Conservation (phyloP, 2,113 vertebrate species). For the Gymnogyps californianus region DNA sequence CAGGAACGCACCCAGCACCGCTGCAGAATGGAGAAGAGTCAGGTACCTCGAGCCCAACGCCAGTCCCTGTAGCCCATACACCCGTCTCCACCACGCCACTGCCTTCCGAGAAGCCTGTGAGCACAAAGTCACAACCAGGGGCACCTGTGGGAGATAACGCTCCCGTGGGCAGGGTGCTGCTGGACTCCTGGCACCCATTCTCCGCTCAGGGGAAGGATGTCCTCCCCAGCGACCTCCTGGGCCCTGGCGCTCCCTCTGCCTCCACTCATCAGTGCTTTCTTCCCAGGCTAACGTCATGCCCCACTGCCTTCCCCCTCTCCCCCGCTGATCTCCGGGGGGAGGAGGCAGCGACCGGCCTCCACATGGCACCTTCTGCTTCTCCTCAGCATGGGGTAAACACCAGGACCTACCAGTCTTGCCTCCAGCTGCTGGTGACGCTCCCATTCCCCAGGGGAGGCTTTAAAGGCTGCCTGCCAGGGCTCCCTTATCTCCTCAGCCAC, state of each 20-base stretch:
- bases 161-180: rapidly evolving
- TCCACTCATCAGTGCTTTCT: neutral
- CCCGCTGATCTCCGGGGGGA: neutral
- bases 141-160: rapidly evolving
- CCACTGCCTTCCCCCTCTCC: neutral
- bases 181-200: neutral
- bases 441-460: neutral
- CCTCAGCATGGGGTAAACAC: neutral
- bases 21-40: neutral
- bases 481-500: neutral
- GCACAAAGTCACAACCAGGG: neutral
- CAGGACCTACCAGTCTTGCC: neutral
- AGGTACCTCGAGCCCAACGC: neutral
- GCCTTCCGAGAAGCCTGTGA: neutral
- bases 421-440: neutral
- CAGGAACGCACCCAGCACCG: neutral
- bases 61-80: neutral
- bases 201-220: neutral
- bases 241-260: neutral
- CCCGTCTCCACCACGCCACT: neutral
- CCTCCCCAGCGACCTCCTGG: neutral
- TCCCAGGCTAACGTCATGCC: neutral
- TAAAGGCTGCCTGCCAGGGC: neutral
- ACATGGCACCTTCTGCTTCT: neutral
- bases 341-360: neutral